These are phyloP conservation scores for Gerris buenoi DNA, from an alignment of 1,140 invertebrate species.

Conservation along the genomic window DNA sequence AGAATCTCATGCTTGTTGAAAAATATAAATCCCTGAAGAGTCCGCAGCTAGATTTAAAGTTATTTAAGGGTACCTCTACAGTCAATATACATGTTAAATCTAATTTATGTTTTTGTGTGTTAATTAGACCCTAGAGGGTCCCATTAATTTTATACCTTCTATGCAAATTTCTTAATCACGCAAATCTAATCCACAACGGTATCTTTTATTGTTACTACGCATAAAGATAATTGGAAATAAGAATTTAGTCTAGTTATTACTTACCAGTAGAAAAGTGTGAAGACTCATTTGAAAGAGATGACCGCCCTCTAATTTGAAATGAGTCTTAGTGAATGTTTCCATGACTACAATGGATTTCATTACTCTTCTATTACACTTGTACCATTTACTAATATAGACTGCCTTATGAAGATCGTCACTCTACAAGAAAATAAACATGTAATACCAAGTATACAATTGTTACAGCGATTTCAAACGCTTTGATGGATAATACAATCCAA, in stretches of 20 bases:
- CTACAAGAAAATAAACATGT: conserved; percentile 9
- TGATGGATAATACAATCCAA: no score
- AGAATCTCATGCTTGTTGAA: no score
- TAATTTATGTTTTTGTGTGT: background rate
- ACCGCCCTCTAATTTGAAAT: conserved; percentile 14
- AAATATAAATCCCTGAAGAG: no score
- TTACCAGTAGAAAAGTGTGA: conserved; percentile 12
- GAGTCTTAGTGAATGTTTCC: conserved; percentile 15
- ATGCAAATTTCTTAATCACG: background rate
- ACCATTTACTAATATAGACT: conserved; percentile 13
- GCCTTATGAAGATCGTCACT: conserved; percentile 12
- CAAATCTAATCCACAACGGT: background rate
- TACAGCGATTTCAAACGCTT: no score
- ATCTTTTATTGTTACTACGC: background rate
- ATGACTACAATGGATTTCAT: conserved; percentile 11
- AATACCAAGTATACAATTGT: no score
- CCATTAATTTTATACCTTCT: background rate
- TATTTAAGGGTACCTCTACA: background rate
- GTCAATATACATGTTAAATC: background rate
- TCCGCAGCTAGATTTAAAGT: no score
- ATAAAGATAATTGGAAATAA: background rate
- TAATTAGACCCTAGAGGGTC: background rate
- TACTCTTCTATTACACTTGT: conserved; percentile 10
- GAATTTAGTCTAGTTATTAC: background rate
- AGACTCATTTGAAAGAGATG: conserved; percentile 11